Base-by-base conservation (phyloP, 1,140 invertebrate genomes). In the Magallana gigas region DNA sequence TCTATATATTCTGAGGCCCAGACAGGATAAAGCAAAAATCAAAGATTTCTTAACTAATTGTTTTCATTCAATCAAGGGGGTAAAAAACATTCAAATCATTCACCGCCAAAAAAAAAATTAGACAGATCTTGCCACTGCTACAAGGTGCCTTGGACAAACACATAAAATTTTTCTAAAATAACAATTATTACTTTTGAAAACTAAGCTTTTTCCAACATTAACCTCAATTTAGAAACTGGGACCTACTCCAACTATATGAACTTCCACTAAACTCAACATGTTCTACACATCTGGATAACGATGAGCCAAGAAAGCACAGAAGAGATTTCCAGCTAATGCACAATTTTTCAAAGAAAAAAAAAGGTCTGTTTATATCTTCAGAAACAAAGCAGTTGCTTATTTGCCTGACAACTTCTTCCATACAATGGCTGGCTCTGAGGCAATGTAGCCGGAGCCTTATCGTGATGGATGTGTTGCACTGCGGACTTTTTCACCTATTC, bases 381-480 rank as follows among this genome's bases (percentile, higher is more conserved):
- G 60, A 76, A 76, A 76, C 23, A 23, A 76, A 76, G 23, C 23
- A 64, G 14, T 64, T n/a, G 60, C 60, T 64, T 64, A 64, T n/a
- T 64, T 64, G 16, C 16, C 11, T 64, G 60, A 18, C 16, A 16
- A 64, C 16, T 64, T n/a, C 18, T 29, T 76, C 14, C 23, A 76
- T 23, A 76, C 9, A 23, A 76, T 48, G 36, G 36, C 36, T 4
- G 36, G 36, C 36, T 48, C 36, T 29, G 23, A 76, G 68, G 14
- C 68, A 76, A 7, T 12, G 18, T 23, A 76, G 68, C 23, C 9
- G 11, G 12, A 8, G n/a, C 23, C 11, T 29, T 76, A 29, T 29
- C 68, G 11, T 76, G 68, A 76, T 36, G 68, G 68, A 76, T 76
- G 23, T 76, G 23, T 11, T 76, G 18, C 68, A 76, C 23, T 76